Conservation (phyloP, 2,888 invertebrate species). For the Stratiomys singularior region DNA sequence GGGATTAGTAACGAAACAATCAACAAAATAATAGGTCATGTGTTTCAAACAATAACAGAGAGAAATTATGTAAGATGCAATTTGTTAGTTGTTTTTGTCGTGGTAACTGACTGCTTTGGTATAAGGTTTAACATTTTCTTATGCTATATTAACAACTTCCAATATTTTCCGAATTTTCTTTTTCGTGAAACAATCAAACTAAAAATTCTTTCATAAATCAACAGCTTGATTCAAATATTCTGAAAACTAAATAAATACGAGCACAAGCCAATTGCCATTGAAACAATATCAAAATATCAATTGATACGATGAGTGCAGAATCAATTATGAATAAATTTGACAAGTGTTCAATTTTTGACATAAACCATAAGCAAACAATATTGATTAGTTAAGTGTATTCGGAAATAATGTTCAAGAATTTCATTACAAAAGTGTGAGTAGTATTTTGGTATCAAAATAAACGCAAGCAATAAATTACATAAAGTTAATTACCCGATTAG, state of each 20-base stretch:
- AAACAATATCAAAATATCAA: not conserved
- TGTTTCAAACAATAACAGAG: conserved; percentile 19
- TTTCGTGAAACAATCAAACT: conserved; percentile 7
- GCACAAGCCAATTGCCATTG: not conserved
- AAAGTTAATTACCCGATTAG: conserved; percentile 22
- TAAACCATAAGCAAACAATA: not conserved
- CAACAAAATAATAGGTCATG: not conserved
- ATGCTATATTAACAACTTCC: not conserved
- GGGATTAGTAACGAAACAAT: not conserved
- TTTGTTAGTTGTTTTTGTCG: conserved; percentile 33
- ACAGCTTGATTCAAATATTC: conserved; percentile 47
- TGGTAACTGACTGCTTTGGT: conserved; percentile 38
- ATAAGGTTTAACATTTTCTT: conserved; percentile 31
- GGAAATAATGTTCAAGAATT: too few relatives aligned
- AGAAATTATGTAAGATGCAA: conserved; percentile 9
- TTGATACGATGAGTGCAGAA: not conserved
- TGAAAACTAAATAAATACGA: conserved; percentile 44
- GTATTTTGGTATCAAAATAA: too few relatives aligned
- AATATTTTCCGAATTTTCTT: not conserved
- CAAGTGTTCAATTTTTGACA: not conserved
- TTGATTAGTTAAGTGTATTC: not conserved
- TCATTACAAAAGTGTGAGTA: too few relatives aligned
- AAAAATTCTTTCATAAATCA: conserved; percentile 47
- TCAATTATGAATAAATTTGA: not conserved
- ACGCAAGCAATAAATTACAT: conserved; percentile 16